Conservation (phyloP, 2,113 vertebrate genomes). For the Lophotis ruficrista region DNA sequence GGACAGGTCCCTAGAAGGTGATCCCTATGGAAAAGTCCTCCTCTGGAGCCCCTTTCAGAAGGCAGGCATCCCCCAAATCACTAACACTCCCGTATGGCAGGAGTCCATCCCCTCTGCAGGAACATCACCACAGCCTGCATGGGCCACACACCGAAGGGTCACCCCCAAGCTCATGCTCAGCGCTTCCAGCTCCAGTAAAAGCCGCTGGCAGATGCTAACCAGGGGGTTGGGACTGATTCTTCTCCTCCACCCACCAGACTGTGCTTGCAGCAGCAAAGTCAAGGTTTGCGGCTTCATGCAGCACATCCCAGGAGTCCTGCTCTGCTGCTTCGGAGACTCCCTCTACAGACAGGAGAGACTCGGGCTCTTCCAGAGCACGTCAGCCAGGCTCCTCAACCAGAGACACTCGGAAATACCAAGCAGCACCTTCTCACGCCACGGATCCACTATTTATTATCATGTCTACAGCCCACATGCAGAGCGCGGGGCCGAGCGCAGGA, state of each 20-base stretch:
- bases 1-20: background rate
- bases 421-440: rapidly evolving
- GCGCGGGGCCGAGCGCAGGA: background rate
- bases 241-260: background rate
- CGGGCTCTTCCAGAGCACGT: background rate
- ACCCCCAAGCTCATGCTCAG: rapidly evolving
- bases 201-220: rapidly evolving
- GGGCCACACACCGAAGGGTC: rapidly evolving
- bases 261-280: background rate
- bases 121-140: background rate
- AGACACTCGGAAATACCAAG: background rate
- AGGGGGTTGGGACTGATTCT: background rate
- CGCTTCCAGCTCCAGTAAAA: background rate
- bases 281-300: background rate
- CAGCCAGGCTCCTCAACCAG: background rate
- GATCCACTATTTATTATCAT: background rate
- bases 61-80: background rate
- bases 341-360: background rate
- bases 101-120: background rate
- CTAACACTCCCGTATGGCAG: too few species aligned
- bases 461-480: background rate
- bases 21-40: background rate
- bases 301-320: background rate
- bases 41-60: background rate
- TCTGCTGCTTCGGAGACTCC: background rate